Evolutionary conservation across 2,113 vertebrate species (phyloP), one percentile per base, ranked within the genome.

Genomic region (Gavialis gangeticus): DNA sequence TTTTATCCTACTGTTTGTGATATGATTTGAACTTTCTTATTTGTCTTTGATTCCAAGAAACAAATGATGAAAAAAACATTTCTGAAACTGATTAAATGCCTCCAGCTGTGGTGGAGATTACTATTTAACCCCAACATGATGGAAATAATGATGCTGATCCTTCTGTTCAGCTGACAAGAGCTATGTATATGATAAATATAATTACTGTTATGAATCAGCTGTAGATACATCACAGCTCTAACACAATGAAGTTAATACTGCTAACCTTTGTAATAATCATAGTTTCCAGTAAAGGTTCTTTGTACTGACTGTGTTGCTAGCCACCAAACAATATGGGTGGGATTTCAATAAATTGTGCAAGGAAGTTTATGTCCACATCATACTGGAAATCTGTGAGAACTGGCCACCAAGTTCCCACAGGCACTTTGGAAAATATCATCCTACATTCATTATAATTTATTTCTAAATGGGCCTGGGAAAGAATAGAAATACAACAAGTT

Each of bases 11-110:
- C 91, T 83, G 86, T 91, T 95, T 85, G 76, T 89, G 95, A 97
- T 96, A 96, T 86, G 78, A 80, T 92, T 83, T n/a, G 91, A 96
- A 92, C 73, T 95, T 96, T 94, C 86, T 94, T 94, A 84, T 94
- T 97, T 94, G 56, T 87, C 87, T 97, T 95, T 63, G 81, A 83
- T 95, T 96, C 96, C 95, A 94, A 55, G 90, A 92, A 94, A 92
- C 88, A 96, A 96, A 94, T 96, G 94, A 97, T 96, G 94, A 95
- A 84, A 93, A 97, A 97, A 97, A 96, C 95, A 97, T 96, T 95
- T 94, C 93, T 85, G 96, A 92, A 85, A 83, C 88, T 90, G 84
- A 94, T 95, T 92, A 90, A 94, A 14, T 89, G 92, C 96, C 96
- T 96, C 96, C 91, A 95, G 87, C 96, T 96, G 95, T 96, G 18